Evolutionary conservation across 1,140 invertebrate species (phyloP).

Genomic region (Bicyclus anynana): DNA sequence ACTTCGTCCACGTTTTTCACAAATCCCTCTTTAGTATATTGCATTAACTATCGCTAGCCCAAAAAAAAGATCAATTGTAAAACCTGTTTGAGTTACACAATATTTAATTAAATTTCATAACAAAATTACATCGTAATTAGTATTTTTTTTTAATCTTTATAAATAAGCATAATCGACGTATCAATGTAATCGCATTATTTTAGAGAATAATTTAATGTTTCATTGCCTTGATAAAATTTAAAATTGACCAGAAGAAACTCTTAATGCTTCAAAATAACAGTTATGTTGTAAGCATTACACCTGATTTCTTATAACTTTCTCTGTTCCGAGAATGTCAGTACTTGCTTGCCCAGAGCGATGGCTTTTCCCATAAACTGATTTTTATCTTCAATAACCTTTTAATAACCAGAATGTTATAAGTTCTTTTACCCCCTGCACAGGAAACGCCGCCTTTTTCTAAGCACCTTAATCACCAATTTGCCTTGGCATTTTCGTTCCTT

Average conservation of each 20-base stretch:
- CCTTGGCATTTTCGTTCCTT: conserved; percentile 29
- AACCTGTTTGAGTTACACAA: too few species aligned
- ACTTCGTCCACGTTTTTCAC: too few species aligned
- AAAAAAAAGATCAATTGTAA: too few species aligned
- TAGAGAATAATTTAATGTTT: too few species aligned
- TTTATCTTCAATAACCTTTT: neutral
- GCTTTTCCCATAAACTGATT: neutral
- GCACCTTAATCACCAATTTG: conserved; percentile 18
- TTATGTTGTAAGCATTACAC: neutral
- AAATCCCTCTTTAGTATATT: too few species aligned
- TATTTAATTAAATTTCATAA: too few species aligned
- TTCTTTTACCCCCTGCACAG: neutral
- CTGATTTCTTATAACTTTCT: conserved; percentile 7
- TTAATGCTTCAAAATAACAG: neutral
- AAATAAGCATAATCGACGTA: too few species aligned
- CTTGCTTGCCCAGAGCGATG: neutral
- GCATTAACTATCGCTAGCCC: too few species aligned
- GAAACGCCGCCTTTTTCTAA: conserved; percentile 10
- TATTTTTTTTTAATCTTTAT: too few species aligned
- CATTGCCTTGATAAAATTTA: too few species aligned
- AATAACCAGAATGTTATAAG: neutral
- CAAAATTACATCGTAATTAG: too few species aligned
- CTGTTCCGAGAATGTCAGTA: neutral
- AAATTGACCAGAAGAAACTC: neutral
- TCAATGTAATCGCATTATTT: too few species aligned